Evolutionary conservation across 1,140 invertebrate genomes (phyloP).

Genomic region (Drosophila prosaltans): DNA sequence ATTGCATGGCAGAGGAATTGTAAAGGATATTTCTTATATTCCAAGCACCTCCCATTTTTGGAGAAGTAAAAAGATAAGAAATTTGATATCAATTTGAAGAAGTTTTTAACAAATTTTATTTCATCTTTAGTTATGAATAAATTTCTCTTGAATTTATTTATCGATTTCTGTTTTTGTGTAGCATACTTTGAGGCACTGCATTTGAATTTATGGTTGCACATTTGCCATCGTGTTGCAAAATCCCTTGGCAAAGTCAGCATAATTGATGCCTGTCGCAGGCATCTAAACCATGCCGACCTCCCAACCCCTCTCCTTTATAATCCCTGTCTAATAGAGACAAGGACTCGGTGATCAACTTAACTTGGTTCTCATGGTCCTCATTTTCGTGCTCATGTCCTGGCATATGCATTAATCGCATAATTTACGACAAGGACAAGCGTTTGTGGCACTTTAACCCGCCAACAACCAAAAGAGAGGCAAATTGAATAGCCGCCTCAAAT

Average conservation of each 20-base stretch:
- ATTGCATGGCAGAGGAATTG: not conserved
- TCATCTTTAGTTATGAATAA: conserved; percentile 53
- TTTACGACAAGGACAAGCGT: conserved; percentile 28
- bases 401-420: conserved; percentile 9
- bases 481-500: conserved; percentile 53
- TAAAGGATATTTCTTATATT: too few relatives aligned
- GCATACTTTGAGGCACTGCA: conserved; percentile 41
- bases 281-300: not conserved
- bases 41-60: too few relatives aligned
- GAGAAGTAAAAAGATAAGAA: too few relatives aligned
- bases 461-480: conserved; percentile 35
- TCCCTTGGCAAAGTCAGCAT: conserved; percentile 27
- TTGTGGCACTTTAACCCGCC: conserved; percentile 42
- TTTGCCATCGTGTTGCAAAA: conserved; percentile 16
- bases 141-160: conserved; percentile 51
- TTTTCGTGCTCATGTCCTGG: not conserved
- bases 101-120: not conserved
- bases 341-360: conserved; percentile 4
- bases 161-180: conserved; percentile 3
- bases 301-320: too few relatives aligned
- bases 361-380: not conserved
- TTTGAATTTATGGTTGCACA: conserved; percentile 67
- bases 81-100: too few relatives aligned
- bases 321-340: conserved; percentile 18
- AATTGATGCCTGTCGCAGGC: conserved; percentile 57